Conservation (phyloP, 2,113 vertebrate species). For the Crotalus horridus region DNA sequence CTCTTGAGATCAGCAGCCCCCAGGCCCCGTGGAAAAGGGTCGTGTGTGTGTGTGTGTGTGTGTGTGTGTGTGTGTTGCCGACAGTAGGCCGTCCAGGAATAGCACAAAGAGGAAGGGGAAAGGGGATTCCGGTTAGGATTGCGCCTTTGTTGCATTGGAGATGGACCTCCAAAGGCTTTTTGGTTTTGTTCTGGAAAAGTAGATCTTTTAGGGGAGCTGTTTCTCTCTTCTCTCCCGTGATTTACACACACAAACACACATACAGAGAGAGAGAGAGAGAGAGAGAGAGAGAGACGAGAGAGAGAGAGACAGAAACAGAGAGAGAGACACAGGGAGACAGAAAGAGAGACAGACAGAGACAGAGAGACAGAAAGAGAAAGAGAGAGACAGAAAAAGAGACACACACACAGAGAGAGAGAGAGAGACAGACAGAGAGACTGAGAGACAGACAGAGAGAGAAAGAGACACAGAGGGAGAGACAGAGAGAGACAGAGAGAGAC, state of each 20-base stretch:
- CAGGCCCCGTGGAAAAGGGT: neutral
- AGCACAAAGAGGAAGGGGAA: neutral
- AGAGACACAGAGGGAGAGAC: neutral
- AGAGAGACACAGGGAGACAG: too few species aligned
- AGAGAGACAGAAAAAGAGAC: too few species aligned
- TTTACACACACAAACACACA: too few species aligned
- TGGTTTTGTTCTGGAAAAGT: neutral
- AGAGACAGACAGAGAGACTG: neutral
- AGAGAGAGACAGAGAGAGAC: neutral
- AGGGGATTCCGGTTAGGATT: neutral
- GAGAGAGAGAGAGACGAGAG: too few species aligned
- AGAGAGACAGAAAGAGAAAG: too few species aligned
- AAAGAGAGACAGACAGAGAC: fast-evolving
- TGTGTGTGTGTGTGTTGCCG: neutral
- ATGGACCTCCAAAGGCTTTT: neutral
- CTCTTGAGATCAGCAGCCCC: neutral
- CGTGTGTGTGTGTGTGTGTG: too few species aligned
- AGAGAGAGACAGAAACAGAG: fast-evolving
- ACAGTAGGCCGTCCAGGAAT: neutral
- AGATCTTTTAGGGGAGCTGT: neutral
- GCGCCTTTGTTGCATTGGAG: neutral
- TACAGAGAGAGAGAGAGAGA: too few species aligned
- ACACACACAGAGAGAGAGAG: too few species aligned
- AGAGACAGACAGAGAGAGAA: neutral
- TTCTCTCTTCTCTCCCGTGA: too few species aligned